Evolutionary conservation across 2,113 vertebrate species (phyloP).

Genomic region (Atractosteus spatula): DNA sequence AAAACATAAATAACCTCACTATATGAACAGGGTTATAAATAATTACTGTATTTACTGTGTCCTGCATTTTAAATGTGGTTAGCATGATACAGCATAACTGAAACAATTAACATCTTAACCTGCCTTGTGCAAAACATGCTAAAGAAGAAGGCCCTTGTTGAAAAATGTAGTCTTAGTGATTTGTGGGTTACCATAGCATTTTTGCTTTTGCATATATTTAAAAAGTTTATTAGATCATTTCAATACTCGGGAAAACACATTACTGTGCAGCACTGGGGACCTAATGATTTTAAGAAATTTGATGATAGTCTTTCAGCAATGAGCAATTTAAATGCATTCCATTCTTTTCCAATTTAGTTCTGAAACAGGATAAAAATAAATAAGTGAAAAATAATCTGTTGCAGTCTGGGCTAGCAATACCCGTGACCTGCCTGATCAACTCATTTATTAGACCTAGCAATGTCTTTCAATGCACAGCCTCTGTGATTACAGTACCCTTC

Average conservation of each 20-base stretch:
- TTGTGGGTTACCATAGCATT: too few relatives aligned
- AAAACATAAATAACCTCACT: too few relatives aligned
- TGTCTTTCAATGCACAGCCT: background rate
- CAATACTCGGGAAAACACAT: background rate
- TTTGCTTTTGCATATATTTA: background rate
- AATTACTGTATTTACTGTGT: too few relatives aligned
- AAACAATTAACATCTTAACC: too few relatives aligned
- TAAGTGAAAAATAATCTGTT: background rate
- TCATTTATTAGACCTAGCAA: background rate
- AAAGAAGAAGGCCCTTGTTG: too few relatives aligned
- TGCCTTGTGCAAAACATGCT: too few relatives aligned
- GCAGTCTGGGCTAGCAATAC: slow-evolving; percentile 2
- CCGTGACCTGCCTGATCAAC: background rate
- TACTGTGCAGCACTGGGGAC: background rate
- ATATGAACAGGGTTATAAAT: too few relatives aligned
- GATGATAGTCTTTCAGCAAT: background rate
- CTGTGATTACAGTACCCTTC: background rate
- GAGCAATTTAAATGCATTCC: slow-evolving; percentile 5
- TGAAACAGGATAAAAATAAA: background rate
- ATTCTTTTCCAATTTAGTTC: slow-evolving; percentile 1
- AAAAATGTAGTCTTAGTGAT: too few relatives aligned
- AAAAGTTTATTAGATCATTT: background rate
- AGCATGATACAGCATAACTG: too few relatives aligned
- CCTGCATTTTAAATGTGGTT: too few relatives aligned
- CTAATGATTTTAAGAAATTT: background rate